Conservation (phyloP, 2,113 vertebrate species). For the Axis porcinus region DNA sequence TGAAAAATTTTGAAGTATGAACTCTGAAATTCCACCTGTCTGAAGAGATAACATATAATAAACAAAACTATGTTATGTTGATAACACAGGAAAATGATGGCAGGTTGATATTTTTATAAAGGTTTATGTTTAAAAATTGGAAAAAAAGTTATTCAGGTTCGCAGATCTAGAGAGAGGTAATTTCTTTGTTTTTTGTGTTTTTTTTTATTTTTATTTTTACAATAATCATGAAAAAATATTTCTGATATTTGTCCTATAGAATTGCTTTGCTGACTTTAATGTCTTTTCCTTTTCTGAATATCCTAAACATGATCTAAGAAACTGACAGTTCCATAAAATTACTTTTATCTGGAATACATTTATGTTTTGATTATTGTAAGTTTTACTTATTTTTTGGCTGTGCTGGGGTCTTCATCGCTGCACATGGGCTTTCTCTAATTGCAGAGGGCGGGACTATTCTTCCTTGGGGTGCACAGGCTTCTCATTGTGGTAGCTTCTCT, state of each 20-base stretch:
- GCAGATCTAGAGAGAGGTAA: not conserved
- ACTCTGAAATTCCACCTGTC: not conserved
- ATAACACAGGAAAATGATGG: not conserved
- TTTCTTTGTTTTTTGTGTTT: too few relatives aligned
- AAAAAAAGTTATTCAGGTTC: not conserved
- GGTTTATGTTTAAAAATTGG: not conserved
- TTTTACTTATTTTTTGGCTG: not conserved
- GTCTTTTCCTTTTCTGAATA: not conserved
- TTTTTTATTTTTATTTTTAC: too few relatives aligned
- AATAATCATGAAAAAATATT: not conserved
- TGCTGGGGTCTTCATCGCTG: not conserved
- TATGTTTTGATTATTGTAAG: not conserved
- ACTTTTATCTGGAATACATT: not conserved
- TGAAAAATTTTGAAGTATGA: not conserved
- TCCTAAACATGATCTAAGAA: not conserved
- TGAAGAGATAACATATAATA: not conserved
- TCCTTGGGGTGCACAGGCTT: not conserved
- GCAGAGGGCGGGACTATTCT: not conserved
- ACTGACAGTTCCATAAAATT: not conserved
- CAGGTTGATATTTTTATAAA: not conserved
- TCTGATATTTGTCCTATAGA: not conserved
- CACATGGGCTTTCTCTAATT: not conserved
- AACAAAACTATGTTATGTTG: not conserved
- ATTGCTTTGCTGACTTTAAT: not conserved
- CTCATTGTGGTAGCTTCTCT: not conserved